phyloP scores from a whole-genome alignment of 2,888 invertebrate genomes.

The Trichopria drosophilae region DNA sequence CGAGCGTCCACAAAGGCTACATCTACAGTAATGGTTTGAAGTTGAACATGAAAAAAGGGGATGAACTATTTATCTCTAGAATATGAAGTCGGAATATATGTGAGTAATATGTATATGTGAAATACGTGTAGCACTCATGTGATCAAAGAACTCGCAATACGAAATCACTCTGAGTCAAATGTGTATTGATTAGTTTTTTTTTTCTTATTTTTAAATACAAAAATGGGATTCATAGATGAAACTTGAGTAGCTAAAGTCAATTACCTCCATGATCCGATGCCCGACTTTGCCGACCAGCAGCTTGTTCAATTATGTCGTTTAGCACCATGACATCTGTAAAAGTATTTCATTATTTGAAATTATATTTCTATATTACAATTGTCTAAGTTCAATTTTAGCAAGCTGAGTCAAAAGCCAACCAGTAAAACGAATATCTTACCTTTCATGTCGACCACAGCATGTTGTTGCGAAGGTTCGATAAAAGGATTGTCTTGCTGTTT shows the following conservation, averaged over 20 bases:
- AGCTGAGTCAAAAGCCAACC: no score
- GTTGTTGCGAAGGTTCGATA: slow-evolving; percentile 82
- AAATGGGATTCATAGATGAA: neutral
- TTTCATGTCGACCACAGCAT: slow-evolving; percentile 92
- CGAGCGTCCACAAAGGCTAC: no score
- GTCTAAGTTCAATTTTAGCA: no score
- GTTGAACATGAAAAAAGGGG: no score
- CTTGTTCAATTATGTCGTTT: slow-evolving; percentile 96
- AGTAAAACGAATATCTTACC: slow-evolving; percentile 62
- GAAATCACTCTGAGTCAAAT: no score
- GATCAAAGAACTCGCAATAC: no score
- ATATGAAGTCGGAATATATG: no score
- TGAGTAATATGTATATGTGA: no score
- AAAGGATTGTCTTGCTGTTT: slow-evolving; percentile 91
- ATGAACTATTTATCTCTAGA: no score
- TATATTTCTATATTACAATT: no score
- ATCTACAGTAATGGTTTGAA: no score
- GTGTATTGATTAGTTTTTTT: neutral
- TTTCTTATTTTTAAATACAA: neutral
- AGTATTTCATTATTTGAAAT: neutral
- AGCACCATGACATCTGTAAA: slow-evolving; percentile 92
- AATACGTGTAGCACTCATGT: no score
- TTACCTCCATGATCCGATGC: slow-evolving; percentile 88
- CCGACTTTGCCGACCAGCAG: slow-evolving; percentile 83
- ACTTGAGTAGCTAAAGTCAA: slow-evolving; percentile 6